Base-by-base conservation (phyloP, 2,888 invertebrate species). In the Lithophane ornitopus region DNA sequence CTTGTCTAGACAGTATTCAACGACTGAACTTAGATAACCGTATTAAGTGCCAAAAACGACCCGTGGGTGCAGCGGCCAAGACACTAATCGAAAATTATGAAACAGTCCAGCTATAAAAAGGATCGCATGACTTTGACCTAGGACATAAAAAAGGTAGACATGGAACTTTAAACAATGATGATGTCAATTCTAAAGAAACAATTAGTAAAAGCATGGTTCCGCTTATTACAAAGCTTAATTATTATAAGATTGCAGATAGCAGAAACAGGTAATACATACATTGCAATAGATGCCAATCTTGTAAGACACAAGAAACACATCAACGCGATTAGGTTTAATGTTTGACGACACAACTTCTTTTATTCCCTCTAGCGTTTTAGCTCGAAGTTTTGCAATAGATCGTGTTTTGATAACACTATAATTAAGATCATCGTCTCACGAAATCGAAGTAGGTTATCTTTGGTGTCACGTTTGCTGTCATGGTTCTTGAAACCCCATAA, bases 31-130 rank as follows among this genome's bases (percentile, higher is more conserved):
- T 79, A 87, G 86, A 89, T 88, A 88, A 87, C 87, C 88, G 88
- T 89, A 88, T 88, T 89, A 88, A 90, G 88, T 91, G 89, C 92
- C 91, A 89, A 93, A 93, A 91, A 90, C 76, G 85, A 81, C 70
- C 79, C 81, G 92, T 92, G 89, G 91, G 91, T 90, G 92, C 87
- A 82, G 86, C 78, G 87, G 83, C 83, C 85, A 87, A 81, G 76
- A 79, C 80, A 80, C 73, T 80, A 84, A 85, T 78, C 65, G 73
- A 65, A 68, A 76, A 84, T 87, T 87, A 77, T 85, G 86, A 84
- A 86, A 88, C 68, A 67, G 71, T 73, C 26, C 68, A 63, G 63
- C 49, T 52, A 11, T 69, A 62, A 61, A 72, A 81, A 54, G 52
- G 74, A 68, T 59, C 19, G 44, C 63, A 34, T 70, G 59, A 78